phyloP scores from a whole-genome alignment of 2,888 invertebrate species.

The Agonopterix arenella region DNA sequence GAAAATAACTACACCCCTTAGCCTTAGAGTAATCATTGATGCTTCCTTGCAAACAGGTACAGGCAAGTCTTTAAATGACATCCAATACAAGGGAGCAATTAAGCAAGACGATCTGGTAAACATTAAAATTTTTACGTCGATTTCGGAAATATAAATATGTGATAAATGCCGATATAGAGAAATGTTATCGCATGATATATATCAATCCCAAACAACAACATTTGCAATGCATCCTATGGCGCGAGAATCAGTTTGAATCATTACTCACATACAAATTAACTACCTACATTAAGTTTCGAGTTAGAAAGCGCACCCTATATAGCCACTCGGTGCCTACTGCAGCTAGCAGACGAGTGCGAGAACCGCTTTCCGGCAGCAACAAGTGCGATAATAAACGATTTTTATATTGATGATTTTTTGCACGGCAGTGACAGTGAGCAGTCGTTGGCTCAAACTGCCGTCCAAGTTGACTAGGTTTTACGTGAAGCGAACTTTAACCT shows the following conservation, averaged over 20 bases:
- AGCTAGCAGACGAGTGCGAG: no score
- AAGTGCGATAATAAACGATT: no score
- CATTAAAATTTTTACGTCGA: constrained; percentile 6
- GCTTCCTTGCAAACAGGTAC: constrained; percentile 2
- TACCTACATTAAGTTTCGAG: constrained; percentile 11
- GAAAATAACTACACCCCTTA: no score
- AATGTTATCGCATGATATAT: constrained; percentile 7
- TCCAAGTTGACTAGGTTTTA: no score
- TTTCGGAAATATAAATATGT: constrained; percentile 6
- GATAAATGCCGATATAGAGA: constrained; percentile 6
- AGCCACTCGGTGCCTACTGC: no score
- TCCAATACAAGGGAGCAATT: constrained; percentile 8
- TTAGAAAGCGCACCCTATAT: no score
- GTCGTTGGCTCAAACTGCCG: no score
- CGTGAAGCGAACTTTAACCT: no score
- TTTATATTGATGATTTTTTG: no score
- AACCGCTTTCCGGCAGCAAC: no score
- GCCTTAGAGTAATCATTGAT: constrained; percentile 5
- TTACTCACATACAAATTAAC: constrained; percentile 8
- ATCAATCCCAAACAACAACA: constrained; percentile 2
- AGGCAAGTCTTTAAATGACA: constrained; percentile 6
- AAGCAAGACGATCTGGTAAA: constrained; percentile 6
- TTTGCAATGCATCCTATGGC: constrained; percentile 8
- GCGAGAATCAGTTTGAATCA: constrained; percentile 4
- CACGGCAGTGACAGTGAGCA: no score